phyloP scores from a whole-genome alignment of 2,797 vertebrate genomes.

The Gambelia wislizenii region DNA sequence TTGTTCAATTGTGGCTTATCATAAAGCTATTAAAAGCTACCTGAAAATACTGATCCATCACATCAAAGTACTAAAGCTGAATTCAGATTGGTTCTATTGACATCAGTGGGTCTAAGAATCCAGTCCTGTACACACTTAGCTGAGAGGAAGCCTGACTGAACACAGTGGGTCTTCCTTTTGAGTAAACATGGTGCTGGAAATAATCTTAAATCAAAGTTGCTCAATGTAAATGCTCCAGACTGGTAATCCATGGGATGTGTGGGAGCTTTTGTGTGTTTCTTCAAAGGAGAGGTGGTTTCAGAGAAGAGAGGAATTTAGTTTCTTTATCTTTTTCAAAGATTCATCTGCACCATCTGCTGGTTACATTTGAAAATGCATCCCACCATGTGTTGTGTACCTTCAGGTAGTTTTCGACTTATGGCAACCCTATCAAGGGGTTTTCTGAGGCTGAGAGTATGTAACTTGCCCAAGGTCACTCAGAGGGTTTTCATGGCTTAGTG shows the following conservation, averaged over 20 bases:
- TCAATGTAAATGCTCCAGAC: not conserved
- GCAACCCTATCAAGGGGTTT: too few relatives aligned
- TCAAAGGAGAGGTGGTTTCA: not conserved
- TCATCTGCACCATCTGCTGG: slow-evolving; percentile 12
- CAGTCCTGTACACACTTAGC: not conserved
- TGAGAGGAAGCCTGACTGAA: too few relatives aligned
- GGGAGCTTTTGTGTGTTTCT: not conserved
- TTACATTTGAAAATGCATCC: not conserved
- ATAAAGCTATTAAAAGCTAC: not conserved
- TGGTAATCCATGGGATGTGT: not conserved
- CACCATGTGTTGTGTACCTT: too few relatives aligned
- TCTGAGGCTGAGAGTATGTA: too few relatives aligned
- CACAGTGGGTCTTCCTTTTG: not conserved
- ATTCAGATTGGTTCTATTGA: not conserved
- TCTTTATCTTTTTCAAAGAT: not conserved
- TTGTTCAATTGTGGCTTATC: not conserved
- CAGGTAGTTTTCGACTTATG: too few relatives aligned
- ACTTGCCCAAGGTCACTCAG: too few relatives aligned
- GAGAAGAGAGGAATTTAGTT: not conserved
- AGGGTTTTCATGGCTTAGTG: too few relatives aligned
- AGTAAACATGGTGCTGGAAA: not conserved
- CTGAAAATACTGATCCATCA: not conserved
- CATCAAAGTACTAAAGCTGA: not conserved
- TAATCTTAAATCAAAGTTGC: not conserved
- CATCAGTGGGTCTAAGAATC: too few relatives aligned